A percentile compares a stretch with the other conserved stretches of the same genome.
Evolutionary conservation across 2,113 vertebrate species (phyloP).

Genomic region (Mastomys natalensis): DNA sequence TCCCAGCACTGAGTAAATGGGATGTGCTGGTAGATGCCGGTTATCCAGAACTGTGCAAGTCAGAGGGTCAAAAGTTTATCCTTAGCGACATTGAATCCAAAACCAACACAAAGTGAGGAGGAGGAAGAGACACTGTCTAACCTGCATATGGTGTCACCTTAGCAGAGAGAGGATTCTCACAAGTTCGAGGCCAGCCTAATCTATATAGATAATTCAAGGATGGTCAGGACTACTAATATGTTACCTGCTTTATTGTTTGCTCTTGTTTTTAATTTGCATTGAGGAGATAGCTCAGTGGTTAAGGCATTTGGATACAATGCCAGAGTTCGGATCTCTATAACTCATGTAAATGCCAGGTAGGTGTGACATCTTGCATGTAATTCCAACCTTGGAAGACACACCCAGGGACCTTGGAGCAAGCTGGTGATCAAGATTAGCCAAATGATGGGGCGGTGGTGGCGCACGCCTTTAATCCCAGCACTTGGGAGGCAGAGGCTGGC

Average conservation of each 20-base stretch:
- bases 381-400: neutral
- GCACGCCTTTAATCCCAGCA: no score
- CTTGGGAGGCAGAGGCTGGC: no score
- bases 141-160: neutral
- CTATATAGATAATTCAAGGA: neutral
- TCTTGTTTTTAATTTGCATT: neutral
- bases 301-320: neutral
- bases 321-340: neutral
- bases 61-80: neutral
- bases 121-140: neutral
- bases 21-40: neutral
- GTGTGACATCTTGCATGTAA: neutral
- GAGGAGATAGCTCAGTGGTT: neutral
- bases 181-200: neutral
- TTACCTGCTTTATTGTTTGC: neutral
- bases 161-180: neutral
- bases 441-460: no score
- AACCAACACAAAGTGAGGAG: neutral
- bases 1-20: neutral
- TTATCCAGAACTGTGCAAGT: neutral
- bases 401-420: neutral
- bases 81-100: neutral
- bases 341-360: neutral
- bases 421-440: neutral
- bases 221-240: neutral